Conservation (phyloP, 2,888 invertebrate species). For the Acrobasis repandana region DNA sequence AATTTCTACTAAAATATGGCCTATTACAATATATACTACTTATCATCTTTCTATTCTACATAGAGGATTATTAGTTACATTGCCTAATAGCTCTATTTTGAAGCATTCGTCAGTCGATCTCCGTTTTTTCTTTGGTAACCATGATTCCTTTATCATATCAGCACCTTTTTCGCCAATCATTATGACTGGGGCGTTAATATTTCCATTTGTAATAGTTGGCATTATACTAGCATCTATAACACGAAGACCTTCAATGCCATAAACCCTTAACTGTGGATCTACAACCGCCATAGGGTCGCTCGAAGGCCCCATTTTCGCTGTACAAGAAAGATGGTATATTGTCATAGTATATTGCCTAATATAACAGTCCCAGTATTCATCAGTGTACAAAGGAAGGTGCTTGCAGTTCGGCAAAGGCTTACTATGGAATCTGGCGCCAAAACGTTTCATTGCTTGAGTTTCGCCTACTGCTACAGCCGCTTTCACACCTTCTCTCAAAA, state of each 20-base stretch:
- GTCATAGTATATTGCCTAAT: constrained; percentile 93
- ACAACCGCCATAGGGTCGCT: constrained; percentile 91
- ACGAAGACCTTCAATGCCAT: constrained; percentile 89
- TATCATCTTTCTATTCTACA: constrained; percentile 62
- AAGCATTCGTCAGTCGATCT: constrained; percentile 52
- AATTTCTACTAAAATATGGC: constrained; percentile 38
- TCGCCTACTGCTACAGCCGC: constrained; percentile 91
- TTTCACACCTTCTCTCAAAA: constrained; percentile 93
- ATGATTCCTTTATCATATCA: constrained; percentile 89
- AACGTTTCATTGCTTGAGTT: constrained; percentile 89
- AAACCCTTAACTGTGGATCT: constrained; percentile 88
- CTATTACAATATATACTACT: constrained; percentile 30
- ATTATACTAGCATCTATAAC: constrained; percentile 95
- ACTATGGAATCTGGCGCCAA: constrained; percentile 89
- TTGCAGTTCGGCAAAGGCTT: constrained; percentile 92
- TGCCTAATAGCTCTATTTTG: constrained; percentile 43
- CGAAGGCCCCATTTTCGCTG: constrained; percentile 92
- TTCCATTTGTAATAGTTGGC: constrained; percentile 93
- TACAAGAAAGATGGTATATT: constrained; percentile 93
- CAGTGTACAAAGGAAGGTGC: constrained; percentile 88
- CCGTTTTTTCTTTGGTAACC: constrained; percentile 72
- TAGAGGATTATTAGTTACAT: constrained; percentile 41
- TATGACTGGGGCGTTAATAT: constrained; percentile 93
- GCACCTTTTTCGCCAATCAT: constrained; percentile 95
- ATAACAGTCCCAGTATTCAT: constrained; percentile 94